Evolutionary conservation across 2,797 vertebrate genomes (phyloP), one percentile per base, ranked within the genome.

Genomic region (Lagodon rhomboides): DNA sequence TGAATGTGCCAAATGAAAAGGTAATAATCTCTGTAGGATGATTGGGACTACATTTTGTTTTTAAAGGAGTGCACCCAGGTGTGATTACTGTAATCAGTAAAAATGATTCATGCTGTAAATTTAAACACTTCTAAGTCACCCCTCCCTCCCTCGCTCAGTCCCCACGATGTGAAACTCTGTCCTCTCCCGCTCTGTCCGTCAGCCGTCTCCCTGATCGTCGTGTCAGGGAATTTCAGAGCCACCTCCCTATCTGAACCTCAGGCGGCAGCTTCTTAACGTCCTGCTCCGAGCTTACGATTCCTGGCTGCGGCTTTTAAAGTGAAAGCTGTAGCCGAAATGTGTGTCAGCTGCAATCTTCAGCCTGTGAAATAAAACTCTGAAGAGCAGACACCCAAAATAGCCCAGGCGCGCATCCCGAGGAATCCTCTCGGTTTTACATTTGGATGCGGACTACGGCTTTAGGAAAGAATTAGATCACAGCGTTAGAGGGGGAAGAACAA

Each of bases 301-400:
- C 25, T 44, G 54, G 38, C 77, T 78, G 79, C 80, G 83, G 79
- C 55, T 76, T 86, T 81, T 79, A 77, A 77, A 77, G 83, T 80
- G 46, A 85, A 85, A 85, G 65, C 79, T 70, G 34, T 34, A 75
- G 66, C 73, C 18, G 13, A 78, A 78, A 86, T 82, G 80, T 80
- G 77, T 90, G 82, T 83, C 85, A 85, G 73, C 81, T 63, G 41
- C 77, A 79, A 60, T 53, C 77, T 63, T 51, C 53, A 63, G 62
- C 27, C 70, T 63, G 55, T 56, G 79, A 71, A 81, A 76, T 73
- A 49, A 80, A 80, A 79, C 55, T 68, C 34, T 20, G 10, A 58
- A 76, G 53, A 83, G 66, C n/a, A 72, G 25, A 75, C 22, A 58
- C 18, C 41, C n/a, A 51, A 85, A 77, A 74, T 41, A 76, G 56